These are phyloP conservation scores for Deroptyus accipitrinus DNA, from an alignment of 2,113 vertebrate species.

Conservation along the genomic window DNA sequence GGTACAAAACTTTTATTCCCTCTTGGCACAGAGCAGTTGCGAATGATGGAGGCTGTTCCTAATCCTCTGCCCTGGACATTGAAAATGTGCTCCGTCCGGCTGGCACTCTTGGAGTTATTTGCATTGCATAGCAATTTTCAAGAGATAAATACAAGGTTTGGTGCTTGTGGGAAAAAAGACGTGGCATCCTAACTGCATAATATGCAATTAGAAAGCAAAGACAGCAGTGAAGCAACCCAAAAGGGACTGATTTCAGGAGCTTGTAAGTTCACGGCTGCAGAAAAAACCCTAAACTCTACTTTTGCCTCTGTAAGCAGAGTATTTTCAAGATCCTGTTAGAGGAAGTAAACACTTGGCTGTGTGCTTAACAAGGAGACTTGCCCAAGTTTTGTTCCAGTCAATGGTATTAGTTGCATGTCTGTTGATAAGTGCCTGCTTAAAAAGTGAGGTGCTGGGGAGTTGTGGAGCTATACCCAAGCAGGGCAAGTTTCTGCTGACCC, in stretches of 20 bases:
- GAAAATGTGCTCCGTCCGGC: not conserved
- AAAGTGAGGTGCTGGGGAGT: not conserved
- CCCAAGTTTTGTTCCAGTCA: not conserved
- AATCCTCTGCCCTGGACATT: conserved; percentile 2
- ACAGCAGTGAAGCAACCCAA: fast-evolving
- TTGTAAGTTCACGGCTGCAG: not conserved
- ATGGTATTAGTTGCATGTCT: not conserved
- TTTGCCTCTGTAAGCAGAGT: not conserved
- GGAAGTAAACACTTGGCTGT: not conserved
- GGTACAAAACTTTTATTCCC: not conserved
- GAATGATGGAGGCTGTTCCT: conserved; percentile 23
- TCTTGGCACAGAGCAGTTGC: not conserved
- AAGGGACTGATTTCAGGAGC: not conserved
- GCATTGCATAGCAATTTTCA: not conserved
- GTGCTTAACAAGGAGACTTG: not conserved
- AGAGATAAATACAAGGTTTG: conserved; percentile 45
- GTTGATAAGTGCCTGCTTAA: not conserved
- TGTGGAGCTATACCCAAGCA: fast-evolving
- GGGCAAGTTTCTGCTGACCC: fast-evolving
- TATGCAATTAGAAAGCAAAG: not conserved
- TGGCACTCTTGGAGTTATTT: not conserved
- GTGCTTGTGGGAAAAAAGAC: conserved; percentile 25
- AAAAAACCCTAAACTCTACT: not conserved
- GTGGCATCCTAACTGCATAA: not conserved
- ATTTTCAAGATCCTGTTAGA: not conserved